Conservation (phyloP, 2,888 invertebrate genomes). For the Cantharis rufa region DNA sequence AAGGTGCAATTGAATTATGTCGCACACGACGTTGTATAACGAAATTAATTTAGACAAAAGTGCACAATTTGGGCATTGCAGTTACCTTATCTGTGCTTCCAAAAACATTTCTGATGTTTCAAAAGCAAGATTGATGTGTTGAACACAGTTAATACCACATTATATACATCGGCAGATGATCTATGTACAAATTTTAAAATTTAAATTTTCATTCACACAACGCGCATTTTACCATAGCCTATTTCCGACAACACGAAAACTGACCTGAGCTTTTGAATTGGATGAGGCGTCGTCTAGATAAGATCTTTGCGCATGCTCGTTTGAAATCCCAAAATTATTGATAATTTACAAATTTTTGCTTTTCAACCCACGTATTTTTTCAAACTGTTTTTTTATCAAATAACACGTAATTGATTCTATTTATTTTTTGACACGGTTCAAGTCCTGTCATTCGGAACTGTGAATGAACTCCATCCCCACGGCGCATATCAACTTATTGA, state of each 20-base stretch:
- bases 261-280: constrained; percentile 22
- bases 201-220: not conserved
- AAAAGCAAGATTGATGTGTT: not conserved
- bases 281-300: constrained; percentile 10
- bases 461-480: constrained; percentile 21
- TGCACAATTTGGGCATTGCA: not conserved
- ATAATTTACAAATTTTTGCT: not conserved
- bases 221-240: constrained; percentile 7
- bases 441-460: not conserved
- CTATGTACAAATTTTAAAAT: not conserved
- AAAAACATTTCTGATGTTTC: not conserved
- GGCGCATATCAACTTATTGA: constrained; percentile 15
- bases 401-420: not conserved
- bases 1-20: not conserved
- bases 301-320: constrained; percentile 16
- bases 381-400: not conserved
- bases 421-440: not conserved
- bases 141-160: not conserved
- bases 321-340: not conserved
- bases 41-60: not conserved
- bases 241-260: constrained; percentile 14
- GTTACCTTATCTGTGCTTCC: not conserved
- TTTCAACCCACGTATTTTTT: not conserved
- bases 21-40: not conserved
- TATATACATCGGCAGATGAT: no score